Evolutionary conservation across 2,797 vertebrate species (phyloP).

Genomic region (Manis pentadactyla): DNA sequence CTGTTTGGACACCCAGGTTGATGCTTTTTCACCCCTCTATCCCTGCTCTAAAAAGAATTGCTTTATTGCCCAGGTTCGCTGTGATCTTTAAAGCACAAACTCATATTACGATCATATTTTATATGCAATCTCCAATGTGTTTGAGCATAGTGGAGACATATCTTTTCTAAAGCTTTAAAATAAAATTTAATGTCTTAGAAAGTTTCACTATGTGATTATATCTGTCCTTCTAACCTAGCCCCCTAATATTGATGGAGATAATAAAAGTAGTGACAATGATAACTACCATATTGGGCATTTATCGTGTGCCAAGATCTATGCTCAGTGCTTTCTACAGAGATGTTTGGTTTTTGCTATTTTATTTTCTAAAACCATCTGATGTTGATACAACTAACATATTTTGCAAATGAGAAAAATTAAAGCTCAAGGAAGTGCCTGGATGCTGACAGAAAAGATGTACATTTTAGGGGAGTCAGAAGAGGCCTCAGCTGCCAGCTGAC

Average conservation of each 20-base stretch:
- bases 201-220: neutral
- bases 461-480: neutral
- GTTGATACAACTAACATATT: neutral
- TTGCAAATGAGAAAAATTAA: neutral
- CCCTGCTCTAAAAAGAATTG: neutral
- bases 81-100: neutral
- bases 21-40: rapidly evolving
- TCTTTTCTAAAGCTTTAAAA: neutral
- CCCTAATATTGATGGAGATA: neutral
- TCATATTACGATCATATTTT: neutral
- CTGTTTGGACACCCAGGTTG: neutral
- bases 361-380: neutral
- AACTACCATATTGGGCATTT: neutral
- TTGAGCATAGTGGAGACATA: neutral
- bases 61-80: neutral
- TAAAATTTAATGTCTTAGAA: neutral
- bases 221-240: neutral
- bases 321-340: neutral
- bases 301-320: neutral
- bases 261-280: neutral
- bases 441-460: neutral
- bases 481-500: neutral
- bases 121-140: neutral
- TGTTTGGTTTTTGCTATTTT: neutral
- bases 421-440: neutral